Percentiles rank a stretch among this genome's conserved stretches.
Conservation (phyloP, 2,888 invertebrate genomes). For the Andricus curvator region DNA sequence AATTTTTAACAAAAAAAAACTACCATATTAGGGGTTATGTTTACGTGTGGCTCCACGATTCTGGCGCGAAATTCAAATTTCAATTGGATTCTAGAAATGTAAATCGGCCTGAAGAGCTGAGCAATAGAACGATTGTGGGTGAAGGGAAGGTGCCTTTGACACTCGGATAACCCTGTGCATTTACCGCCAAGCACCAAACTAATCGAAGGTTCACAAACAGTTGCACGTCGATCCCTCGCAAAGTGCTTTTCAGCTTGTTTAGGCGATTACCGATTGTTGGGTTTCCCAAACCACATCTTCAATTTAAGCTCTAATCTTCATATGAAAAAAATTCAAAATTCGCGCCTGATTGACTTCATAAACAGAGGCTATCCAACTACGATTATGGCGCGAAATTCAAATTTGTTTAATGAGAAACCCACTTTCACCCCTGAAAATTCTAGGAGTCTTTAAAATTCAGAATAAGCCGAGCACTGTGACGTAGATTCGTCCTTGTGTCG, state of each 20-base stretch:
- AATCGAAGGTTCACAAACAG: constrained; percentile 73
- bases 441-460: constrained; percentile 50
- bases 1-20: too few species aligned
- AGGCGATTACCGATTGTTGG: constrained; percentile 67
- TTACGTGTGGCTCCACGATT: not conserved
- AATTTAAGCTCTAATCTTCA: not conserved
- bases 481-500: constrained; percentile 50
- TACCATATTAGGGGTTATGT: not conserved
- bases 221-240: constrained; percentile 60
- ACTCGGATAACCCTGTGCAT: constrained; percentile 49
- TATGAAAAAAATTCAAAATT: not conserved
- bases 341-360: not conserved
- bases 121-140: not conserved
- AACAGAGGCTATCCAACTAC: not conserved
- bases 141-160: constrained; percentile 60
- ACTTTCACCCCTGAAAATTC: not conserved
- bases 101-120: not conserved
- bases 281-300: not conserved
- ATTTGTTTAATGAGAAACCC: not conserved
- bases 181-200: constrained; percentile 56
- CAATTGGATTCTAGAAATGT: not conserved
- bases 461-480: constrained; percentile 40
- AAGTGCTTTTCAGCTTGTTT: constrained; percentile 75
- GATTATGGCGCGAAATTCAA: too few species aligned
- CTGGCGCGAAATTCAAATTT: not conserved